Base-by-base conservation (phyloP, 2,113 vertebrate species). In the Chauna torquata region DNA sequence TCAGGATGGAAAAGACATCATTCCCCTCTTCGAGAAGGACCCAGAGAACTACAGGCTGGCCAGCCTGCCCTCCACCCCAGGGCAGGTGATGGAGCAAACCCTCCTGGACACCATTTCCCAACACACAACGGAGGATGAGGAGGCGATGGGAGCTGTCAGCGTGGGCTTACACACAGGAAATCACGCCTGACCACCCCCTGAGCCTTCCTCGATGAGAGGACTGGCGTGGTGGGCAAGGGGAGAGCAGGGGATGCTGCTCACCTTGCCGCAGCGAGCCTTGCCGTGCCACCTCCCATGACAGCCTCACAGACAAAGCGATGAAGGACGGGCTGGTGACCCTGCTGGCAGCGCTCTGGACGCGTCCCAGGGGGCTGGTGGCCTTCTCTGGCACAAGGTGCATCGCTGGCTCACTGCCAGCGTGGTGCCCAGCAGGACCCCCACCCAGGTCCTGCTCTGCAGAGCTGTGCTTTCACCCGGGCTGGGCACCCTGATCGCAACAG, bases 101-200 rank as follows among this genome's bases (percentile, higher is more conserved):
- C 14, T 27, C 7, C 54, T 6, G 66, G 76, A 15, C 24, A 8
- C 0, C 45, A 12, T 4, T 14, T 44, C 49, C 79, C 65, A n/a
- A 20, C 24, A 3, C 16, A 4, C 2, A 2, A 4, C 2, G 76
- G 57, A 64, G 52, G 11, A 24, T 1, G 1, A 1, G 72, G 34
- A 82, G 20, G 10, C 0, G 12, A 5, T 5, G 8, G 58, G 79
- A 92, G 45, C 1, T 0, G 13, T 7, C 27, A 9, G 2, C 0
- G 2, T 0, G 86, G 66, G 1, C 7, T 54, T 12, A 8, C 16
- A 19, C 2, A 34, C 20, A 59, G 22, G 28, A 34, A 16, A 36
- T 17, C 6, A 10, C 2, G 6, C 14, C 3, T 1, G 65, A 75
- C 70, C 44, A 38, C 8, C 62, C 27, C 1, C 1, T 38, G 30